Evolutionary conservation across 2,113 vertebrate species (phyloP), one percentile per base, ranked within the genome.

Genomic region (Neolamprologus ventralis): DNA sequence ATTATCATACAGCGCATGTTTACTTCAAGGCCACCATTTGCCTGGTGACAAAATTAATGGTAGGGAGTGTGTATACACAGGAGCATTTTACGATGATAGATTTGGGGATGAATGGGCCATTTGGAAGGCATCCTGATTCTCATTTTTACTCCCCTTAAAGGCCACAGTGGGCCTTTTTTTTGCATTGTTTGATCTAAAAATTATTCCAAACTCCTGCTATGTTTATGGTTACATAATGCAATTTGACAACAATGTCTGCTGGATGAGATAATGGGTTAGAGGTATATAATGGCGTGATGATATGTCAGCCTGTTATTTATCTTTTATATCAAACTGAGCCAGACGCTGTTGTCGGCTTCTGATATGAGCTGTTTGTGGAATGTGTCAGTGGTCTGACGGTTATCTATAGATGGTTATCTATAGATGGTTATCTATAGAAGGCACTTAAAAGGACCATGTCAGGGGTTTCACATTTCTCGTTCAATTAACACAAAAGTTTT

Each of bases 1-100:
- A 93, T 94, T 94, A 93, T 89, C 88, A 93, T 92, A 85, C 83
- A 40, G 83, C 8, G 89, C 91, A 85, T 94, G 84, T 91, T 92
- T 84, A 88, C 89, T 90, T 88, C 92, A 94, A 94, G 94, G 92
- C 92, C 88, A 28, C 57, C 14, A 87, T 88, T 84, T 87, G 87
- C 87, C 91, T 87, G 81, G 58, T 81, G 88, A 68, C 86, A 84
- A 28, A 92, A 93, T 82, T n/a, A 91, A 93, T 90, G 89, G 80
- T 23, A 85, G 78, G 73, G 51, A 40, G 90, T 83, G 89, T 91
- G 89, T 89, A 73, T 86, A 84, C 89, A 80, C 54, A 49, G 58
- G 81, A 60, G 75, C 55, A 14, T 82, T 92, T 91, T 90, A 82
- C 58, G 83, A 3, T 92, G 90, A 85, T 85, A 71, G 85, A 92